These are phyloP conservation scores for Polylopha cassiicola DNA, from an alignment of 2,888 invertebrate species.

Conservation along the genomic window DNA sequence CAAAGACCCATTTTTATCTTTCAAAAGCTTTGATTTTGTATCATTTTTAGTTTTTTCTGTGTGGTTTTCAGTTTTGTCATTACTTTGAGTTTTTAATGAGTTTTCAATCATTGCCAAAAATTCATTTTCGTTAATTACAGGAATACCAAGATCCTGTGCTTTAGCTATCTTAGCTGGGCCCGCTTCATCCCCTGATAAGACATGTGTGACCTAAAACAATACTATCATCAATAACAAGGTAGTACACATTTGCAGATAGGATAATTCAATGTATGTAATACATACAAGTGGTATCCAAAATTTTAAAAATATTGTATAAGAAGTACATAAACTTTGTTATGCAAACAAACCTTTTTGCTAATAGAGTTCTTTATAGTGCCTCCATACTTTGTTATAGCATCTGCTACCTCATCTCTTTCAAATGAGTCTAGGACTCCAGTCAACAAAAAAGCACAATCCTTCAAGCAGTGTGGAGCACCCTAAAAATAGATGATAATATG, in stretches of 20 bases:
- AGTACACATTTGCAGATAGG: too few species aligned
- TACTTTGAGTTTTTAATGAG: constrained; percentile 50
- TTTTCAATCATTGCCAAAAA: constrained; percentile 86
- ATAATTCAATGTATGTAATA: too few species aligned
- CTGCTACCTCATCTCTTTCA: constrained; percentile 87
- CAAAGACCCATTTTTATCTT: too few species aligned
- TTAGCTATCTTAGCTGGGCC: constrained; percentile 91
- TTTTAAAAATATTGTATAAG: not conserved
- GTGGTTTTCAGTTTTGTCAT: constrained; percentile 28
- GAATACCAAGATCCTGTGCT: constrained; percentile 82
- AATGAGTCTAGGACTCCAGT: constrained; percentile 94
- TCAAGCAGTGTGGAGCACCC: constrained; percentile 85
- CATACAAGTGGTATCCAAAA: constrained; percentile 2
- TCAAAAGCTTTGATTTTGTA: constrained; percentile 30
- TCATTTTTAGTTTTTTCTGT: constrained; percentile 34
- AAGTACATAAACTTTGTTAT: not conserved
- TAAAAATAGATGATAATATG: constrained; percentile 37
- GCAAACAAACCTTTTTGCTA: constrained; percentile 81
- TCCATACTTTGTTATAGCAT: constrained; percentile 86
- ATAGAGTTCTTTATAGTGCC: constrained; percentile 85
- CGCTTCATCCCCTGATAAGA: constrained; percentile 90
- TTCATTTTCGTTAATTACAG: constrained; percentile 87
- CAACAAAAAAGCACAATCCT: constrained; percentile 83
- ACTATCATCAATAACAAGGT: not conserved
- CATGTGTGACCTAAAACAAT: constrained; percentile 79